Evolutionary conservation across 2,888 invertebrate genomes (phyloP), one percentile per base, ranked within the genome.

Genomic region (Melangyna quadrimaculata): DNA sequence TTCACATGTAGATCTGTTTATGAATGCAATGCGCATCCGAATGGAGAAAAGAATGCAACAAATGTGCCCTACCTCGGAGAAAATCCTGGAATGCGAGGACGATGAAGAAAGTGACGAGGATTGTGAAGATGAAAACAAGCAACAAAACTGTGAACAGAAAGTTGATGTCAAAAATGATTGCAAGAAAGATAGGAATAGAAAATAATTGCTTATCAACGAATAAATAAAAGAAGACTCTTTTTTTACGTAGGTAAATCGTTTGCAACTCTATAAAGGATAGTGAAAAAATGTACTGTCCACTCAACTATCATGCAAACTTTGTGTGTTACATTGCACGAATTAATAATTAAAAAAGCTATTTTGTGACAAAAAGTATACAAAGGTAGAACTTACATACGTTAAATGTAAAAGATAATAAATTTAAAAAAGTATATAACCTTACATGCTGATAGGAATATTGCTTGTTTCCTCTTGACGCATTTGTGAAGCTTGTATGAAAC

Each of bases 1-100:
- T 70, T 89, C 89, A 1, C 90, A 90, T 55, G 78, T 74, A 3
- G 88, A 89, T 3, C 63, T 91, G 1, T 89, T 89, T 17, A 69
- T 17, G 48, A 88, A 88, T 32, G 40, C 89, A 0, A 55, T 89
- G 43, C 82, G 88, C 3, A 32, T 90, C 4, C 88, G 90, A 0
- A 72, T 88, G 37, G 81, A 89, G 2, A 74, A 61, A 10, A 35
- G 59, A 70, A 55, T 78, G 53, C 24, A 59, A 17, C 32, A 70
- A 40, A 74, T 57, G 53, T 74, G 74, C 35, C 45, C 45, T 8
- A 19, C 1, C 6, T 32, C 29, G 3, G 12, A 27, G 24, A 24
- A 22, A 22, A 5, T 14, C 10, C 9, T 10, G 6, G 35, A 67
- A 51, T 32, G 35, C 8, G 9, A 48, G 0, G 22, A 51, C 3